These are phyloP conservation scores for Limnothrissa miodon DNA, from an alignment of 2,113 vertebrate genomes.

Conservation along the genomic window DNA sequence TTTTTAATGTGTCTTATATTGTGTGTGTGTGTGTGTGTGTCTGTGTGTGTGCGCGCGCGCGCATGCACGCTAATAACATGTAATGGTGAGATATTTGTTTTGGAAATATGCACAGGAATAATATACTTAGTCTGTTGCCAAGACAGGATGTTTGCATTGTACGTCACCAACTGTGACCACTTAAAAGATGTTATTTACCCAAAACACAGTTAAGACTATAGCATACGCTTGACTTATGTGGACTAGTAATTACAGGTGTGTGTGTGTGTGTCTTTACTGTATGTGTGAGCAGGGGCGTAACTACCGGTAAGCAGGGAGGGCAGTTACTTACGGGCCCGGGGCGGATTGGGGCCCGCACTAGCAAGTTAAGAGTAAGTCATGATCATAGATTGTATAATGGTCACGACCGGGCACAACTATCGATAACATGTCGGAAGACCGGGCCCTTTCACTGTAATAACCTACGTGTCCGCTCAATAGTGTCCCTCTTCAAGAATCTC, in stretches of 20 bases:
- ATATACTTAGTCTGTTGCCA: slow-evolving; percentile 1
- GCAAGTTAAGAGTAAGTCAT: no score
- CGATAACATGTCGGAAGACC: no score
- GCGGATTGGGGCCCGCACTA: no score
- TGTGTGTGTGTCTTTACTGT: slow-evolving; percentile 4
- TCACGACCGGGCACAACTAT: no score
- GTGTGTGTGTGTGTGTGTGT: slow-evolving; percentile 28
- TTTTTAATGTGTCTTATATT: slow-evolving; percentile 5
- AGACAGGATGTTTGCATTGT: slow-evolving; percentile 14
- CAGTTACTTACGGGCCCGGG: no score
- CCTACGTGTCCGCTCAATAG: no score
- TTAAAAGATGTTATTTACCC: background rate
- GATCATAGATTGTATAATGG: no score
- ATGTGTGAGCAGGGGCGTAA: no score
- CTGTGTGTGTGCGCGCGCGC: slow-evolving; percentile 21
- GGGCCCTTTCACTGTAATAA: no score
- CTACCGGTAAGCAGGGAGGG: no score
- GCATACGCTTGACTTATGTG: background rate
- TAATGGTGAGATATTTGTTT: slow-evolving; percentile 6
- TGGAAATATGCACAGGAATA: slow-evolving; percentile 4
- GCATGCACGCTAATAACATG: background rate
- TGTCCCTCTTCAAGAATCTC: no score
- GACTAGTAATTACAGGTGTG: slow-evolving; percentile 5
- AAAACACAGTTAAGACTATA: background rate
- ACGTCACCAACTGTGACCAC: slow-evolving; percentile 5